Conservation (phyloP, 1,140 invertebrate species). For the Ceratina calcarata region DNA sequence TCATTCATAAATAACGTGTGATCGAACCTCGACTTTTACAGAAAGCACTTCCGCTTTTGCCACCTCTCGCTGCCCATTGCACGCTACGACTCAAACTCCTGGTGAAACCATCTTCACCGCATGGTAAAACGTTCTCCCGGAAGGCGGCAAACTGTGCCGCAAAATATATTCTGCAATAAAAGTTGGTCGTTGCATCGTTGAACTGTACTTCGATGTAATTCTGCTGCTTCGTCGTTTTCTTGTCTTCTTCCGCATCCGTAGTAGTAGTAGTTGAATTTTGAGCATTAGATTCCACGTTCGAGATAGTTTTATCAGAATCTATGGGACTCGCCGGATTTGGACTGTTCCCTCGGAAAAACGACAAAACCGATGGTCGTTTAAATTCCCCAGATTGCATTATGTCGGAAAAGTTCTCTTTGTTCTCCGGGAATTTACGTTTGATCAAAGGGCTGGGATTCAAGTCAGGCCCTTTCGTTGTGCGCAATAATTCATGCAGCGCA, state of each 20-base stretch:
- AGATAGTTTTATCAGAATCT: conserved; percentile 71
- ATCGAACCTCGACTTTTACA: conserved; percentile 93
- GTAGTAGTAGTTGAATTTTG: conserved; percentile 42
- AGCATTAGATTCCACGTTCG: conserved; percentile 61
- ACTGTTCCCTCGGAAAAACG: conserved; percentile 78
- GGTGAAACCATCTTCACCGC: conserved; percentile 87
- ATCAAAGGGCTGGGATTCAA: conserved; percentile 79
- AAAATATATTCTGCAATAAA: conserved; percentile 92
- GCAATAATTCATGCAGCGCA: conserved; percentile 80
- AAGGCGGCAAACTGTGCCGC: conserved; percentile 92
- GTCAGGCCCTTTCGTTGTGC: conserved; percentile 68
- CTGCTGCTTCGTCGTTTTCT: conserved; percentile 74
- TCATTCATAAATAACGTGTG: background rate
- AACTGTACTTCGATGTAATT: conserved; percentile 90
- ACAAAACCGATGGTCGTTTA: conserved; percentile 78
- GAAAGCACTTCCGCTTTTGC: conserved; percentile 98
- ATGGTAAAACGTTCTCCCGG: conserved; percentile 86
- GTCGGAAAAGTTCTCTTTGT: conserved; percentile 76
- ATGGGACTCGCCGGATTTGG: conserved; percentile 74
- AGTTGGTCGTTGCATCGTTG: conserved; percentile 86
- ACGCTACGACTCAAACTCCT: conserved; percentile 94
- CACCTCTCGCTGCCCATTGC: conserved; percentile 96
- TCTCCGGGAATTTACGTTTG: conserved; percentile 78
- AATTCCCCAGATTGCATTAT: conserved; percentile 73
- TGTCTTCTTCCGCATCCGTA: conserved; percentile 73